Base-by-base conservation (phyloP, 2,797 vertebrate species). In the Pangasius macronema region DNA sequence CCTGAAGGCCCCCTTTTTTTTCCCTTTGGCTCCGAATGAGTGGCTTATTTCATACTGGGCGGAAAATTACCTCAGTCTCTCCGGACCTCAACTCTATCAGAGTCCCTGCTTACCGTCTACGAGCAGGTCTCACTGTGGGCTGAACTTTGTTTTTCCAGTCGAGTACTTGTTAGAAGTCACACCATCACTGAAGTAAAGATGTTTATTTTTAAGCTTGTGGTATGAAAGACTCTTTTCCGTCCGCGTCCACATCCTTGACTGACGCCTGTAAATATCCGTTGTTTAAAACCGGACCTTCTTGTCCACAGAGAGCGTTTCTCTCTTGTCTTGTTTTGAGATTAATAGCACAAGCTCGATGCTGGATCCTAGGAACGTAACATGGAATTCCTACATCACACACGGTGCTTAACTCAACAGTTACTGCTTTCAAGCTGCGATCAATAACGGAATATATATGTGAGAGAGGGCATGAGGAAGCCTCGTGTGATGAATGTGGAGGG, bases 41-140 rank as follows among this genome's bases (percentile, higher is more conserved):
- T 30, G 42, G 36, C 73, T 80, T 80, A 84, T 85, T 85, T 87
- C 39, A 75, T 72, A 20, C 61, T 33, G 73, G 24, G 51, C 4
- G 27, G 82, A 87, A 87, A 84, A 85, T 88, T 75, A 88, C 77
- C 70, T 57, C 5, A 13, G 84, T 85, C 87, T 83, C 84, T 76
- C 68, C 42, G 84, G 84, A 86, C 79, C 49, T 57, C 68, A 36
- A 68, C 84, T 88, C 87, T 57, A 89, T 68, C 83, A 68, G 83
- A n/a, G 46, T 70, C 49, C 61, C 81, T 89, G 63, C 63, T 59
- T 33, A 59, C 57, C 46, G 30, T 84, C 22, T 7, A n/a, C 46
- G 75, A 51, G 46, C 22, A 24, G 13, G 85, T 67, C 61, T 67
- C 61, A 22, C 61, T 49, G 68, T 8, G 20, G 24, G 22, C 57